Evolutionary conservation across 1,140 invertebrate species (phyloP).

Genomic region (Triops cancriformis): DNA sequence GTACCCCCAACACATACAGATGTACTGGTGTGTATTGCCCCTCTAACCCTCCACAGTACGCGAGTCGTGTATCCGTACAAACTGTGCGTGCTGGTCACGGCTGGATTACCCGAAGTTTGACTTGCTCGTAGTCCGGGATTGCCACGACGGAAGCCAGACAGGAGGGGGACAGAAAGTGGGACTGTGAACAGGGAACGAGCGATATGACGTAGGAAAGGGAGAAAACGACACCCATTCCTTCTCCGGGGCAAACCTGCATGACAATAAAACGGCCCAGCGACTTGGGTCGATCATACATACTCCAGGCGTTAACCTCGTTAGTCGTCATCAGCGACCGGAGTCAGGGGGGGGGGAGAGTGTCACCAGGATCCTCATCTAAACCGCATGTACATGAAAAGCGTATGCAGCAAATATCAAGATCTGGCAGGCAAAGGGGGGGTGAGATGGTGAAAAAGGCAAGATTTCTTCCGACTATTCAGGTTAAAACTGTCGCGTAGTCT

Average conservation of each 20-base stretch:
- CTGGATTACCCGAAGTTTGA: neutral
- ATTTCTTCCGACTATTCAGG: neutral
- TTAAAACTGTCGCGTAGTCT: neutral
- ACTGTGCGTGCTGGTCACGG: neutral
- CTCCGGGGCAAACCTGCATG: neutral
- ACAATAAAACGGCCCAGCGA: conserved; percentile 4
- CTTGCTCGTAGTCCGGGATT: neutral
- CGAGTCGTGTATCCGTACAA: neutral
- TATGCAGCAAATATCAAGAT: no score
- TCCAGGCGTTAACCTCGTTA: conserved; percentile 8
- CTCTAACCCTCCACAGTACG: neutral
- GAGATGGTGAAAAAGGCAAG: no score
- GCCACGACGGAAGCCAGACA: neutral
- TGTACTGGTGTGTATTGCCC: no score
- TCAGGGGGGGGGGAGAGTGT: neutral
- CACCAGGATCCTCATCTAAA: neutral
- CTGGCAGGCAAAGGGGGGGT: no score
- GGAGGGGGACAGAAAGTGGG: neutral
- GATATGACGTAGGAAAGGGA: neutral
- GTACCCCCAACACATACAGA: neutral
- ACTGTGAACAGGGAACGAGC: no score
- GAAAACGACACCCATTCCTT: neutral
- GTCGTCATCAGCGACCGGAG: conserved; percentile 8
- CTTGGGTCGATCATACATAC: conserved; percentile 13
- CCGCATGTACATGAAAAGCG: neutral